Conservation (phyloP, 1,140 invertebrate species). For the Spodoptera litura region DNA sequence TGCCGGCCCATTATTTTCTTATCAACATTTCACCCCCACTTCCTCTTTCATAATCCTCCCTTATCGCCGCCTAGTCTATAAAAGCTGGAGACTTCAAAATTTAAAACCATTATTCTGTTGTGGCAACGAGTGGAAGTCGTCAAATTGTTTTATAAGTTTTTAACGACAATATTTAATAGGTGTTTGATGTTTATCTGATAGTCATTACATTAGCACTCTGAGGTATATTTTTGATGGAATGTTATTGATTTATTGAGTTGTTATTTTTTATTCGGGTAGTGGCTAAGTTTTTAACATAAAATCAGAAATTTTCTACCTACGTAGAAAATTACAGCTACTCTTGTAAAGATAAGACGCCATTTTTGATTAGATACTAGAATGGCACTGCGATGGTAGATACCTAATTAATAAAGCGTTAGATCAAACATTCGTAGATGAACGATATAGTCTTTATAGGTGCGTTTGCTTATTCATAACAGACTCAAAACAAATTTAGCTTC, state of each 20-base stretch:
- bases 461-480: no score
- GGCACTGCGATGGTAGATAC: no score
- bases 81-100: constrained; percentile 76
- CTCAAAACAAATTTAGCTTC: no score
- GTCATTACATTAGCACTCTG: neutral
- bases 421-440: no score
- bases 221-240: neutral
- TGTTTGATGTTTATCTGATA: constrained; percentile 12
- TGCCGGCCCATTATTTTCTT: constrained; percentile 76
- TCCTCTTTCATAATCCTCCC: constrained; percentile 78
- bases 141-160: constrained; percentile 32
- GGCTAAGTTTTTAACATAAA: no score
- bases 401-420: no score
- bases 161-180: constrained; percentile 1
- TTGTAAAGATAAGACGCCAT: no score
- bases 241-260: neutral
- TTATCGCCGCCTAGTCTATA: constrained; percentile 81
- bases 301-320: no score
- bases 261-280: no score
- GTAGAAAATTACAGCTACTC: no score
- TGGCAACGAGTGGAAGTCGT: constrained; percentile 60
- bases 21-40: constrained; percentile 75
- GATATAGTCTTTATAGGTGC: no score
- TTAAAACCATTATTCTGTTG: constrained; percentile 76
- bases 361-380: no score